Conservation (phyloP, 2,797 vertebrate species). For the Halcyon badia region DNA sequence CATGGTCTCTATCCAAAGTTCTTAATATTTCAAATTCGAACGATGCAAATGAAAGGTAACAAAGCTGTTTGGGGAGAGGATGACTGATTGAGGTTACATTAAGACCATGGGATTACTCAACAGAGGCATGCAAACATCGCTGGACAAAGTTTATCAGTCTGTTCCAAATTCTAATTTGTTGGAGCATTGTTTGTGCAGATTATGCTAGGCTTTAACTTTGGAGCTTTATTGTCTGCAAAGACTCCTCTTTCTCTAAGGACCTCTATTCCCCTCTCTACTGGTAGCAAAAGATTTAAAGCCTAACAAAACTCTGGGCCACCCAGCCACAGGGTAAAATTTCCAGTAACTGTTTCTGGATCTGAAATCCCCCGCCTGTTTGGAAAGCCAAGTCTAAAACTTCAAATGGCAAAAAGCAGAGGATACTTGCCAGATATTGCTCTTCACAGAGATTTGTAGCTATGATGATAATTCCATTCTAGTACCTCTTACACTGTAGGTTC, state of each 20-base stretch:
- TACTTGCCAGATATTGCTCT: neutral
- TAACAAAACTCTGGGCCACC: conserved; percentile 60
- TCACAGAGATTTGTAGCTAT: conserved; percentile 11
- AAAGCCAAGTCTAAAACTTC: conserved; percentile 64
- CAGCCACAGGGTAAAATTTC: conserved; percentile 57
- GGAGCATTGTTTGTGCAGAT: conserved; percentile 65
- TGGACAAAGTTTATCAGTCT: conserved; percentile 56
- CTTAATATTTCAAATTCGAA: conserved; percentile 55
- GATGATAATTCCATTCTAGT: conserved; percentile 24
- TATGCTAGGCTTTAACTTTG: conserved; percentile 58
- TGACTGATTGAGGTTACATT: conserved; percentile 52
- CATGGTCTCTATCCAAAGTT: conserved; percentile 56
- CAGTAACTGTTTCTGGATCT: conserved; percentile 68
- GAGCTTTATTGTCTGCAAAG: conserved; percentile 62
- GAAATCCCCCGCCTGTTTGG: conserved; percentile 50
- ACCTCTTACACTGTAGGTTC: conserved; percentile 10
- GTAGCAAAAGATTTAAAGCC: conserved; percentile 70
- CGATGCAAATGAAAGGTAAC: conserved; percentile 54
- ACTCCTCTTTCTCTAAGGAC: conserved; percentile 51
- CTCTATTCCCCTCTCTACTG: conserved; percentile 55
- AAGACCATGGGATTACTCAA: conserved; percentile 60
- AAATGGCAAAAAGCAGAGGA: conserved; percentile 43
- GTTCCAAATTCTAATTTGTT: conserved; percentile 73
- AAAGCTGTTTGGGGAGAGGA: conserved; percentile 26
- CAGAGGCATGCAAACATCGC: conserved; percentile 15